Evolutionary conservation across 2,797 vertebrate genomes (phyloP).

Genomic region (Presbytis comata): DNA sequence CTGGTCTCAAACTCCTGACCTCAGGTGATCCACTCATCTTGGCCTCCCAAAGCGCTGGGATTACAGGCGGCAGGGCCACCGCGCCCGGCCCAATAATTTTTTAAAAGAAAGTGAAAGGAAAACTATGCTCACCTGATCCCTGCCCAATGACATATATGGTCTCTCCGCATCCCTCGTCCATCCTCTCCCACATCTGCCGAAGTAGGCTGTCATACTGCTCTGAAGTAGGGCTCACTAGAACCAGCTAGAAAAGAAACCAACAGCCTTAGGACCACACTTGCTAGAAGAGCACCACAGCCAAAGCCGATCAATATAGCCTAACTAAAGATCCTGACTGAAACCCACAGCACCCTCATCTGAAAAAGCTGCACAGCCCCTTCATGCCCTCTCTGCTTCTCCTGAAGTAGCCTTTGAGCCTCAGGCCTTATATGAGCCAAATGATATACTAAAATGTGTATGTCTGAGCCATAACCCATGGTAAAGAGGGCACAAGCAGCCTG

Average conservation of each 20-base stretch:
- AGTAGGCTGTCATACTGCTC: conserved; percentile 96
- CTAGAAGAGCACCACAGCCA: conserved; percentile 46
- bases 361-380: not conserved
- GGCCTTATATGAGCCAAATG: not conserved
- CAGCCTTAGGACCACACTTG: conserved; percentile 65
- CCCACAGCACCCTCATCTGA: not conserved
- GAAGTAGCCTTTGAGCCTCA: not conserved
- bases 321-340: not conserved
- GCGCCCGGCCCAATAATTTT: not conserved
- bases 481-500: not conserved
- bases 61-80: not conserved
- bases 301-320: not conserved
- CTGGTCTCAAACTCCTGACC: not conserved
- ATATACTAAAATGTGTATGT: not conserved
- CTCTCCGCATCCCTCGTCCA: conserved; percentile 96
- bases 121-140: conserved; percentile 93
- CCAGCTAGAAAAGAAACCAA: conserved; percentile 87
- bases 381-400: not conserved
- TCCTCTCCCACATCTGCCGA: conserved; percentile 91
- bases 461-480: not conserved
- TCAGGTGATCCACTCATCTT: not conserved
- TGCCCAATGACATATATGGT: conserved; percentile 97
- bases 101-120: conserved; percentile 72
- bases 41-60: not conserved
- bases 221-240: conserved; percentile 94